Evolutionary conservation across 2,113 vertebrate species (phyloP), one percentile per base, ranked within the genome.

Genomic region (Nothocercus julius): DNA sequence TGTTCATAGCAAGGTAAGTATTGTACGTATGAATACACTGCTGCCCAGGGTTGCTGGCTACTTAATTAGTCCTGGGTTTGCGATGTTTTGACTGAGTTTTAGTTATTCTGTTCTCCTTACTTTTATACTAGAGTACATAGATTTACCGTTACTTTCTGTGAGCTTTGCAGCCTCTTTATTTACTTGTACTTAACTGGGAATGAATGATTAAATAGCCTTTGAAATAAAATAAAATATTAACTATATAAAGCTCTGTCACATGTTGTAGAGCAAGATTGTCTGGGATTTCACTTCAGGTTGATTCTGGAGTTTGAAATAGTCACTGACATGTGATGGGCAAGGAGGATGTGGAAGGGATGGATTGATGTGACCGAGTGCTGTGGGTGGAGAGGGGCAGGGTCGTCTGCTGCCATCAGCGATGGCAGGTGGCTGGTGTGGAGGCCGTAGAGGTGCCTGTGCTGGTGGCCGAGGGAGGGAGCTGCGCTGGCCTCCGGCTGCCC

Each of bases 1-100:
- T 25, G 13, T 77, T 86, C 44, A 42, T 0, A 0, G 24, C 0
- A 2, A 30, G 64, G 20, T 2, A 5, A 62, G 7, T 44, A 5
- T 16, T 0, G 1, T 14, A 11, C 19, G n/a, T 51, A 42, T 56
- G 78, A n/a, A 75, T 54, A 25, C 2, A 3, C 1, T 13, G 42
- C n/a, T 93, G 51, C 56, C 36, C 22, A 12, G 53, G 45, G 32
- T 9, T 45, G 28, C 47, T 0, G 0, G 40, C 40, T 59, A 36
- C 69, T 59, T 38, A 44, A 21, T 0, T 0, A 27, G 24, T 15
- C 9, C 32, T 53, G 34, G 12, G 19, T 53, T 72, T 0, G 1
- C 24, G 51, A 40, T 0, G 0, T 72, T 53, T 72, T 53, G 69
- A 36, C 34, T 28, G 15, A 24, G 7, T n/a, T 44, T 32, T 45